phyloP scores from a whole-genome alignment of 2,797 vertebrate species.

The Podargus strigoides region DNA sequence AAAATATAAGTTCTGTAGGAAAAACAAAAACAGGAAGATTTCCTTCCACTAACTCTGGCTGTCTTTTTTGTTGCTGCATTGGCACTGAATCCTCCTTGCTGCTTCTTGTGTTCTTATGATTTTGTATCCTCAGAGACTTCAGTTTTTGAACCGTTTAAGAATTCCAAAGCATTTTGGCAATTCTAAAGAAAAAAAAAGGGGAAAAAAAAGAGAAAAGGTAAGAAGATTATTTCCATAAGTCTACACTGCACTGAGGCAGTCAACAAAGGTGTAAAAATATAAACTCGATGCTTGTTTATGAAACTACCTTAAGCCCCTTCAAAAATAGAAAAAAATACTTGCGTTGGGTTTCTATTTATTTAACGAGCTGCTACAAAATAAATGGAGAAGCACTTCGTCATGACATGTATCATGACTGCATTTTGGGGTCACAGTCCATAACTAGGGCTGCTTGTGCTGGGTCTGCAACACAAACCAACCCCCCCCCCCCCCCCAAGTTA shows the following conservation, averaged over 20 bases:
- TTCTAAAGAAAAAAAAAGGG: conserved; percentile 59
- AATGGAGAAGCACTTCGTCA: not conserved
- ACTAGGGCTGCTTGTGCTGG: not conserved
- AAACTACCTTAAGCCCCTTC: not conserved
- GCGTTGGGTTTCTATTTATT: not conserved
- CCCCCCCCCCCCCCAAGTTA: not conserved
- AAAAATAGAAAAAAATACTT: not conserved
- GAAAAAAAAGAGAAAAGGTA: conserved; percentile 35
- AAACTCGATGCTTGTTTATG: not conserved
- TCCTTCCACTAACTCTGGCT: conserved; percentile 99
- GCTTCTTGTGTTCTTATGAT: conserved; percentile 74
- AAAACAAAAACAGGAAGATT: conserved; percentile 99
- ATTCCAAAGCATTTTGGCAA: conserved; percentile 79
- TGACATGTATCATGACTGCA: not conserved
- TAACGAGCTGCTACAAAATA: not conserved
- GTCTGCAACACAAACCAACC: not conserved
- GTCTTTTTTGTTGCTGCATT: conserved; percentile 98
- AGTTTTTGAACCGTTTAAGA: conserved; percentile 73
- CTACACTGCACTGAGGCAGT: not conserved
- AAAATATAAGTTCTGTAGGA: conserved; percentile 98
- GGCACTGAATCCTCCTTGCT: conserved; percentile 82
- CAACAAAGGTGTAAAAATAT: not conserved
- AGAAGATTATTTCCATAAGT: conserved; percentile 44
- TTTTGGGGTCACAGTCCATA: not conserved
- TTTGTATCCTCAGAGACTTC: conserved; percentile 76